Evolutionary conservation across 2,888 invertebrate species (phyloP), one percentile per base, ranked within the genome.

Genomic region (Pterobdella sp.): DNA sequence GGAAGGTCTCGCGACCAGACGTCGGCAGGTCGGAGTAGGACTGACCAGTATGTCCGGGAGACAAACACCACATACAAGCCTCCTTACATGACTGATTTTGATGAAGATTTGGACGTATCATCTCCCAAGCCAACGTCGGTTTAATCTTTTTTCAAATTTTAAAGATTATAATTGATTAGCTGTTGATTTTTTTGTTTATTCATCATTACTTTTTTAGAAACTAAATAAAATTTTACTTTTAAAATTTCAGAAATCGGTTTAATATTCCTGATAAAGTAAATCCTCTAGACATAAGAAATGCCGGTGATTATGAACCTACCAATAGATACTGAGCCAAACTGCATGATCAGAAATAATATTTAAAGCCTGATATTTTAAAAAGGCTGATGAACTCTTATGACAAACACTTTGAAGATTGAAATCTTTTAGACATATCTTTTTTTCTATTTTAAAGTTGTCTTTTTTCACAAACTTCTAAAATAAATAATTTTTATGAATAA

Each of bases 61-160:
- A 3, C 18, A 26, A 3, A 26, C 60, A 26, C 60, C 60, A 7
- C 60, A 22, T 56, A 56, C 60, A 4, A 22, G 3, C 60, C 60
- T 22, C 60, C 60, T 22, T 7, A 26, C 60, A 56, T 56, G 60
- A n/a, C 71, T 14, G 71, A 71, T 35, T 42, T 71, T 26, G 71
- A 71, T 34, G 36, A 71, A 1, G 71, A 71, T 26, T 32, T 36
- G n/a, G 35, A 32, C 35, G 35, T 32, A 22, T 1, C 56, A 52
- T 63, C 52, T 36, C 56, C 71, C 34, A 71, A 29, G 35, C 71
- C 71, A 31, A 56, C 56, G 71, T 71, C 42, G 35, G 68, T 37
- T n/a, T 37, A 34, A 3, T 31, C n/a, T 14, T 18, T 49, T 14
- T 49, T 18, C 52, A 49, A 18, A n/a, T 18, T 49, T 14, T 49